A percentile compares a stretch with the other conserved stretches of the same genome.
These are phyloP conservation scores for Lymantria dispar DNA, from an alignment of 2,888 invertebrate species.

Conservation along the genomic window DNA sequence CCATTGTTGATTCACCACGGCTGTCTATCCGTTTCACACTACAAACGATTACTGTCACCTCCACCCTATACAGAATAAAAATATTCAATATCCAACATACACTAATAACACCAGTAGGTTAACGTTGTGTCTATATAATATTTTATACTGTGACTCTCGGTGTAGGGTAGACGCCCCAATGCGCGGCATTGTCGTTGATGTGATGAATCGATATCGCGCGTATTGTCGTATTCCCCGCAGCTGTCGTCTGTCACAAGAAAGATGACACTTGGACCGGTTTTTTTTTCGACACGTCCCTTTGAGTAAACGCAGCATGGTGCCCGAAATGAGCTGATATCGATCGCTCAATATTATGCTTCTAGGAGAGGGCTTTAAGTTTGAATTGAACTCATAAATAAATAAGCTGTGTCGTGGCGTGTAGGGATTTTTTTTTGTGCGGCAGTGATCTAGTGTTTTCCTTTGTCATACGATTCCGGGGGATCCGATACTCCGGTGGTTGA, in stretches of 20 bases:
- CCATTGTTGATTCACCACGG: conserved; percentile 72
- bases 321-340: conserved; percentile 77
- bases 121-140: conserved; percentile 12
- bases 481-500: conserved; percentile 52
- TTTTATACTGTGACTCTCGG: conserved; percentile 45
- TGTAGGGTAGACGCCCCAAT: conserved; percentile 61
- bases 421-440: conserved; percentile 61
- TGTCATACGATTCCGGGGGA: conserved; percentile 63
- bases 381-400: conserved; percentile 79
- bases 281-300: conserved; percentile 70
- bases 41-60: conserved; percentile 46
- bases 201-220: conserved; percentile 72
- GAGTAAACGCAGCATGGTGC: conserved; percentile 63
- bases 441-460: conserved; percentile 66
- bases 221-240: conserved; percentile 72
- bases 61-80: conserved; percentile 42
- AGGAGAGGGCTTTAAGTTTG: conserved; percentile 68
- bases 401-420: conserved; percentile 75
- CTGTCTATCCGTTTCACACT: conserved; percentile 61
- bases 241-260: conserved; percentile 74
- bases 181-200: conserved; percentile 59
- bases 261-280: conserved; percentile 71
- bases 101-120: conserved; percentile 28
- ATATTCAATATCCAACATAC: conserved; percentile 5
- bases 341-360: conserved; percentile 70